A percentile compares a stretch with the other conserved stretches of the same genome.
Evolutionary conservation across 2,797 vertebrate genomes (phyloP).

Genomic region (Etheostoma perlongum): DNA sequence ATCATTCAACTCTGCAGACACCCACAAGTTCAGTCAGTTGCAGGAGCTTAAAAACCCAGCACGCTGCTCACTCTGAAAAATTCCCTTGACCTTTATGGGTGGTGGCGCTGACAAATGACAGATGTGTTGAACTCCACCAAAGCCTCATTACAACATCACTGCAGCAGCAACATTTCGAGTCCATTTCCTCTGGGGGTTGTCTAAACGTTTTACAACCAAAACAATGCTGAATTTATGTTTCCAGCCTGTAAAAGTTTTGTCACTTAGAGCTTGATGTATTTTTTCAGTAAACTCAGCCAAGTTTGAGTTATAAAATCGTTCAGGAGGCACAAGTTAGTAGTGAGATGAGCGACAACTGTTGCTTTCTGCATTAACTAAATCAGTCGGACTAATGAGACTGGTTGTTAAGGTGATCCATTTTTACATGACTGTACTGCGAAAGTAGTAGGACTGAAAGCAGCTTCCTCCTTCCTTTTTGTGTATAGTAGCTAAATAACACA

Average conservation of each 20-base stretch:
- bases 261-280: constrained; percentile 6
- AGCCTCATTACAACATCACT: constrained; percentile 58
- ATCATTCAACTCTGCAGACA: constrained; percentile 68
- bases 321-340: constrained; percentile 6
- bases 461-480: not conserved
- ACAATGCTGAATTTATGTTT: constrained; percentile 44
- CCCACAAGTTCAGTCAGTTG: constrained; percentile 64
- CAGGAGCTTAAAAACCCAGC: constrained; percentile 42
- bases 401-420: constrained; percentile 40
- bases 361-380: constrained; percentile 43
- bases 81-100: constrained; percentile 77
- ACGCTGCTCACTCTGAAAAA: constrained; percentile 67
- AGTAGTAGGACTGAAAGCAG: not conserved
- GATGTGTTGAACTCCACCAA: constrained; percentile 71
- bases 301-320: constrained; percentile 5
- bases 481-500: not conserved
- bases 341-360: constrained; percentile 33
- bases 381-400: constrained; percentile 26
- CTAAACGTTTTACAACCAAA: constrained; percentile 52
- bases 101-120: constrained; percentile 72
- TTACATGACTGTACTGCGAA: constrained; percentile 12
- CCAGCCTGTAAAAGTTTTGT: constrained; percentile 32
- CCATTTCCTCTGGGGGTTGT: constrained; percentile 53
- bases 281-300: constrained; percentile 15
- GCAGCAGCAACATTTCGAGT: constrained; percentile 58